Evolutionary conservation across 2,888 invertebrate species (phyloP).

Genomic region (Galerucella calmariensis): DNA sequence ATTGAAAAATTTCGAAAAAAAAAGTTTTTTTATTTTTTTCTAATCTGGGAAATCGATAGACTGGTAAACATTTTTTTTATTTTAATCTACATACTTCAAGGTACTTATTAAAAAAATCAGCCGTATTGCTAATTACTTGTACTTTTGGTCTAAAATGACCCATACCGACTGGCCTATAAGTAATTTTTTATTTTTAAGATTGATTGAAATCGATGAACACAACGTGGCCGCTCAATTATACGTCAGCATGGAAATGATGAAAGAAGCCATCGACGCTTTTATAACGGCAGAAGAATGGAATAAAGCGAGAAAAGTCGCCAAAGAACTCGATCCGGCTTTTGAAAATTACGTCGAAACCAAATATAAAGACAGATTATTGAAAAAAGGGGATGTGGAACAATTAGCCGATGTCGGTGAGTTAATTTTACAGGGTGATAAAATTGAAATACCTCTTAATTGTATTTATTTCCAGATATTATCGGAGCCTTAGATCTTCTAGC

Average conservation of each 20-base stretch:
- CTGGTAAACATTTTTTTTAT: no score
- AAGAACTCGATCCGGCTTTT: slow-evolving; percentile 81
- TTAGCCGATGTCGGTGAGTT: slow-evolving; percentile 76
- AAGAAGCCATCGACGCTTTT: slow-evolving; percentile 85
- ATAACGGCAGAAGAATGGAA: slow-evolving; percentile 85
- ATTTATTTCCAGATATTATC: slow-evolving; percentile 70
- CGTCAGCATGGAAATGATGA: slow-evolving; percentile 80
- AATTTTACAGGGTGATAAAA: not conserved
- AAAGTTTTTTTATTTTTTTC: no score
- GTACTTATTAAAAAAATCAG: no score
- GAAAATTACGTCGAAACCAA: slow-evolving; percentile 81
- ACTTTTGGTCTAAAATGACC: no score
- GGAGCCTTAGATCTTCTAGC: slow-evolving; percentile 86
- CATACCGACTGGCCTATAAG: no score
- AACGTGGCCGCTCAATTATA: slow-evolving; percentile 76
- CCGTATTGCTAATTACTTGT: no score
- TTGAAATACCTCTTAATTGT: not conserved
- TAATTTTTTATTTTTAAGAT: slow-evolving; percentile 48
- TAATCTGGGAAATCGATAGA: no score
- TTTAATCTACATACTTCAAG: no score
- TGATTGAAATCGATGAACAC: slow-evolving; percentile 70
- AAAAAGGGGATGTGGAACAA: slow-evolving; percentile 81
- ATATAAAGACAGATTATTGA: slow-evolving; percentile 80
- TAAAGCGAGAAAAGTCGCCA: slow-evolving; percentile 84
- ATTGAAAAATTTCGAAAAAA: no score